These are phyloP conservation scores for Prionace glauca DNA, from an alignment of 2,797 vertebrate genomes.

Conservation along the genomic window DNA sequence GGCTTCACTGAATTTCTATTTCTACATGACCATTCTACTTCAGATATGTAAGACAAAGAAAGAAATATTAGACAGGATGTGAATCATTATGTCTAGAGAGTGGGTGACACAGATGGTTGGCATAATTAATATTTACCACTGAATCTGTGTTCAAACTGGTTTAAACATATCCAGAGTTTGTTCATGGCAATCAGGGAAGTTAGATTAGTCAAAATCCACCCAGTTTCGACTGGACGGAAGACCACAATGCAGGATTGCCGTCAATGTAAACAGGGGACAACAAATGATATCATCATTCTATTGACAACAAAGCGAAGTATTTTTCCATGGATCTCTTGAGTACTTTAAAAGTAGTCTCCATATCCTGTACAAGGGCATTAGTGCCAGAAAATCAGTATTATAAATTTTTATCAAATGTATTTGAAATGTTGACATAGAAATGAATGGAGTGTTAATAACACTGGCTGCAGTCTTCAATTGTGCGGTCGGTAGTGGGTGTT, in stretches of 20 bases:
- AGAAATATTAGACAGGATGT: slow-evolving; percentile 18
- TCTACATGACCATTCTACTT: not conserved
- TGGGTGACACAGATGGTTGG: not conserved
- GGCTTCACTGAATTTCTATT: not conserved
- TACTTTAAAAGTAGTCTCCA: not conserved
- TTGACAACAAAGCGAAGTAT: not conserved
- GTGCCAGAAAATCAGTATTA: not conserved
- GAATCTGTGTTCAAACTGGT: not conserved
- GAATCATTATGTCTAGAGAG: not conserved
- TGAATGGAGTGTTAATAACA: not conserved
- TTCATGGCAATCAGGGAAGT: not conserved
- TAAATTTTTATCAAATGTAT: not conserved
- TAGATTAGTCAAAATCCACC: not conserved
- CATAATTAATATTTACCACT: not conserved
- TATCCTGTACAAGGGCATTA: not conserved
- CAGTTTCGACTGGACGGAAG: not conserved
- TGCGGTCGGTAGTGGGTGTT: not conserved
- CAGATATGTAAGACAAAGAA: not conserved
- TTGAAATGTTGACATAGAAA: not conserved
- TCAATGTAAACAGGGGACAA: not conserved
- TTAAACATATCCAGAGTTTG: not conserved
- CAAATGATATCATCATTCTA: not conserved
- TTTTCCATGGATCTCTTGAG: not conserved
- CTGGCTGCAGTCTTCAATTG: not conserved
- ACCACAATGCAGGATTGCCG: not conserved